Conservation (phyloP, 2,113 vertebrate species). For the Lontra canadensis region DNA sequence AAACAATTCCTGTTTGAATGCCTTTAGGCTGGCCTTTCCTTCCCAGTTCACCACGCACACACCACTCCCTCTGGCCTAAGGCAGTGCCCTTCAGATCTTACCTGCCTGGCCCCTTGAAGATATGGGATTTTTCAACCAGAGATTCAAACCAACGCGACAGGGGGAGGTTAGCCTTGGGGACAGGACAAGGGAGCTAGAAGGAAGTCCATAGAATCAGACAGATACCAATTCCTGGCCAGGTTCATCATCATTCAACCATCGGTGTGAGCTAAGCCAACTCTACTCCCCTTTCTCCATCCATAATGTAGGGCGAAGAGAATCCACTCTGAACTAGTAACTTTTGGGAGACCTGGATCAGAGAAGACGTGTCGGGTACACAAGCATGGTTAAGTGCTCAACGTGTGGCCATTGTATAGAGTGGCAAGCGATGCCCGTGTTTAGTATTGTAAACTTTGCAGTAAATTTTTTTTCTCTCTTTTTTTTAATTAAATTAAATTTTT, state of each 20-base stretch:
- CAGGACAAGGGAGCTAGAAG: background rate
- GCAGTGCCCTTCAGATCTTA: background rate
- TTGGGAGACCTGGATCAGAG: background rate
- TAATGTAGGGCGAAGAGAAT: background rate
- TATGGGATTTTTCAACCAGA: background rate
- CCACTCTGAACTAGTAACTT: too few species aligned
- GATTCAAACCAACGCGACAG: background rate
- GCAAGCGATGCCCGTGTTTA: too few species aligned
- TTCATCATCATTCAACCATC: background rate
- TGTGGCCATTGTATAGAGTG: fast-evolving
- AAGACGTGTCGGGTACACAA: fast-evolving
- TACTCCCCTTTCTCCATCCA: background rate
- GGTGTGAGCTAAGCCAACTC: background rate
- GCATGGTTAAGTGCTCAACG: fast-evolving
- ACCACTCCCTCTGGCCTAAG: background rate
- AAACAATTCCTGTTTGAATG: background rate
- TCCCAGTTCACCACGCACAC: background rate
- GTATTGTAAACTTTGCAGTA: background rate
- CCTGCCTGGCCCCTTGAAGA: background rate
- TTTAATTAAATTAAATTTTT: too few species aligned
- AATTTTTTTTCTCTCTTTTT: too few species aligned
- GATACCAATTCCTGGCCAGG: fast-evolving
- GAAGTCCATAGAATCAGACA: background rate
- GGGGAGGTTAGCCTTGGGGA: background rate
- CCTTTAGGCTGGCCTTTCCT: background rate